Conservation (phyloP, 1,140 invertebrate species). For the Penaeus chinensis region DNA sequence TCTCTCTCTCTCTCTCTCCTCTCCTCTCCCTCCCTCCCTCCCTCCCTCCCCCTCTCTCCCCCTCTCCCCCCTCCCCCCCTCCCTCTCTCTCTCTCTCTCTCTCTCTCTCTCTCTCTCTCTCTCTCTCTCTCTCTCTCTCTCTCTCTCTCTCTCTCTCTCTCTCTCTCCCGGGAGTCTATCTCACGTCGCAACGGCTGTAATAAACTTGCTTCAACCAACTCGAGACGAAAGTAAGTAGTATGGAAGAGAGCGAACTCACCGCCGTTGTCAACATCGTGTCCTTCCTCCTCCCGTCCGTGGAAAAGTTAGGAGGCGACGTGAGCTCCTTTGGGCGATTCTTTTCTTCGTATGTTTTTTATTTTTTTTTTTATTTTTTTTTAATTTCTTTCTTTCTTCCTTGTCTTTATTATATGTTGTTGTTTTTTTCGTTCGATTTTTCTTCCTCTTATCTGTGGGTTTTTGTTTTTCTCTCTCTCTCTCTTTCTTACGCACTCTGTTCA, state of each 20-base stretch:
- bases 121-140: no score
- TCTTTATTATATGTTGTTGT: neutral
- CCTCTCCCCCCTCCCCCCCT: neutral
- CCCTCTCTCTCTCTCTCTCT: neutral
- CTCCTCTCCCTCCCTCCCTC: neutral
- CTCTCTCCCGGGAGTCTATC: neutral
- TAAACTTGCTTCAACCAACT: no score
- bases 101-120: conserved; percentile 6
- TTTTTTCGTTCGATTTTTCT: neutral
- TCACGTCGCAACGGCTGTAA: neutral
- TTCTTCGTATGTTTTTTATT: neutral
- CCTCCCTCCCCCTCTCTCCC: neutral
- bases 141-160: neutral
- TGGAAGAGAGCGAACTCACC: no score
- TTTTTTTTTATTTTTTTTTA: neutral
- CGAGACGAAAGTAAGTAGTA: no score
- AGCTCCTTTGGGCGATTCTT: neutral
- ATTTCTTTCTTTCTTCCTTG: neutral
- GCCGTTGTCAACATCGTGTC: no score
- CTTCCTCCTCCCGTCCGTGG: no score
- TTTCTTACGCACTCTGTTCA: neutral
- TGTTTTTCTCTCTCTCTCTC: neutral
- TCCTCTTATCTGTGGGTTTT: neutral
- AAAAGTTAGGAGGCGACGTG: no score
- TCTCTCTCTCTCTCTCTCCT: neutral